Base-by-base conservation (phyloP, 2,113 vertebrate species). In the Sarotherodon lohbergeri region DNA sequence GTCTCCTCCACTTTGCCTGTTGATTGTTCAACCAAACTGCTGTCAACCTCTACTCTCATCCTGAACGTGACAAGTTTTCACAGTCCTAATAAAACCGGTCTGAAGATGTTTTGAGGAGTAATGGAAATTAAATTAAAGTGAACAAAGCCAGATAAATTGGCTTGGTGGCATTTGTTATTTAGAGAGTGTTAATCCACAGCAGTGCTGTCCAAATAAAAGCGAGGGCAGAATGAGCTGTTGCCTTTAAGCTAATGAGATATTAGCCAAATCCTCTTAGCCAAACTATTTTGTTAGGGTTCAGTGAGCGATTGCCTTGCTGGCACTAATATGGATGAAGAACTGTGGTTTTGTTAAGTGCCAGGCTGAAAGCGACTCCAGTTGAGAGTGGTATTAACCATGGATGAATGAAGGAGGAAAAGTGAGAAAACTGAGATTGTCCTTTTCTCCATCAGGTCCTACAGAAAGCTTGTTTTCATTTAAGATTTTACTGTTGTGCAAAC, bases 191-290 rank as follows among this genome's bases (percentile, higher is more conserved):
- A 95, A 94, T 95, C 94, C 91, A 73, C 80, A 84, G 89, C 84
- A 68, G 86, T 82, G 88, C 83, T 88, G 90, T 91, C 94, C 91
- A 93, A 94, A 94, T 92, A 92, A 94, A 93, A 90, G 92, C 34
- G 14, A 90, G 90, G 86, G 89, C 80, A 92, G 91, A 91, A 93
- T 93, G 87, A 95, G 88, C 90, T 79, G 87, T 86, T 93, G 92
- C 91, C 92, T 93, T 95, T 91, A 93, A 94, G 93, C 89, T 95
- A 95, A 95, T 95, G 90, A 94, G 90, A 94, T 94, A 94, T 94
- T 95, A 92, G 87, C 89, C 88, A 95, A 95, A 95, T 95, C 94
- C 94, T 93, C 95, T 95, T 92, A 94, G 90, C 88, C 87, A 92
- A 94, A 95, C 89, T 94, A 90, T 93, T 95, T 93, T 95, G 94